These are phyloP conservation scores for Drosophila phalerata DNA, from an alignment of 2,888 invertebrate genomes.

Conservation along the genomic window DNA sequence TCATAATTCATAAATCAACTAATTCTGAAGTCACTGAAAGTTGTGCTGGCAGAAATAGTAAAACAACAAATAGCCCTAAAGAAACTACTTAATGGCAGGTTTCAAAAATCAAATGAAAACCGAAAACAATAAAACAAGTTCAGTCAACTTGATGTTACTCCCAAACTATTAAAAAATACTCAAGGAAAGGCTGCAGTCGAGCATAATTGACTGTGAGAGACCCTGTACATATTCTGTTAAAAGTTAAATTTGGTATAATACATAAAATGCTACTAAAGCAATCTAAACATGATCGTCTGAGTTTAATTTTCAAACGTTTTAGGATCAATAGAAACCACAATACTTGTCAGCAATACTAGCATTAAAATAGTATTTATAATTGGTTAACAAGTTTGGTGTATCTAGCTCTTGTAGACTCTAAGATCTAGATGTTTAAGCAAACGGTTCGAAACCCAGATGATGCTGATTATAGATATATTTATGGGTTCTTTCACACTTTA, in stretches of 20 bases:
- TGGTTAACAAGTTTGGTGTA: too few relatives aligned
- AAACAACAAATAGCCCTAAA: slow-evolving; percentile 67
- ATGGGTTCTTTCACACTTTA: background rate
- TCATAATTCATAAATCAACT: slow-evolving; percentile 83
- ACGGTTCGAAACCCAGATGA: background rate
- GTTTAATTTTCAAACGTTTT: too few relatives aligned
- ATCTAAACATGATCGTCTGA: too few relatives aligned
- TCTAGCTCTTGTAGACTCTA: too few relatives aligned
- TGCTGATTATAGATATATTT: background rate
- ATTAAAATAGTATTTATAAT: too few relatives aligned
- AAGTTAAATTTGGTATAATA: background rate
- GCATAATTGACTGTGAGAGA: background rate
- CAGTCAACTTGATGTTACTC: slow-evolving; percentile 32
- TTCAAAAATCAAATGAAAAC: slow-evolving; percentile 25
- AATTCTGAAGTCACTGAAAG: slow-evolving; percentile 68
- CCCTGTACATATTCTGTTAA: background rate
- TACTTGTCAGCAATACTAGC: too few relatives aligned
- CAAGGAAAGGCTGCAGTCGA: background rate
- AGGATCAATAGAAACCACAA: too few relatives aligned
- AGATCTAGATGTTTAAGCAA: too few relatives aligned
- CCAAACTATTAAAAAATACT: background rate
- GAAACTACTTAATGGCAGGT: slow-evolving; percentile 51
- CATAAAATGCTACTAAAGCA: too few relatives aligned
- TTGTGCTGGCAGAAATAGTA: slow-evolving; percentile 48
- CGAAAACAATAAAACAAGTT: slow-evolving; percentile 16